These are phyloP conservation scores for Helobdella robusta DNA, from an alignment of 2,888 invertebrate species.

Conservation along the genomic window DNA sequence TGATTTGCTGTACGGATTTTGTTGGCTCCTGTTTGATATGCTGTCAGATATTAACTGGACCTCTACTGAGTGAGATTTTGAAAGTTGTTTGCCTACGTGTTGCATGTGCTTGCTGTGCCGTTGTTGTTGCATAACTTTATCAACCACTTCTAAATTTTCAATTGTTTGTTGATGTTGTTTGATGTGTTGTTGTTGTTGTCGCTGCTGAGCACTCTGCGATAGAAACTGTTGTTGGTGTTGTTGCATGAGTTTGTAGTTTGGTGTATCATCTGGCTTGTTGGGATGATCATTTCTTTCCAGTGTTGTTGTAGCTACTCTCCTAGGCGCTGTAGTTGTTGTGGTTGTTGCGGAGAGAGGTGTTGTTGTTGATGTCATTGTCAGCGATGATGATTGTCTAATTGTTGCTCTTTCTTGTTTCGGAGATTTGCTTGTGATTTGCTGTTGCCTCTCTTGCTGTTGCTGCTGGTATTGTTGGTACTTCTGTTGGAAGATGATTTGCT, in stretches of 20 bases:
- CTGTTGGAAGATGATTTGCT: conserved; percentile 4
- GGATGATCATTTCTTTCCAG: neutral
- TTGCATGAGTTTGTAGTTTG: neutral
- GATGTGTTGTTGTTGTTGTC: neutral
- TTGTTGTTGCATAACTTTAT: neutral
- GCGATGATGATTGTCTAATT: neutral
- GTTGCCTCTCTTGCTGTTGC: neutral
- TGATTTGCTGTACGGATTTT: no score
- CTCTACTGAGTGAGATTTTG: no score
- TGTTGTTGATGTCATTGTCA: neutral
- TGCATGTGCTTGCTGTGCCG: neutral
- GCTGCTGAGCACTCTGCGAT: no score
- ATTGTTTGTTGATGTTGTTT: neutral
- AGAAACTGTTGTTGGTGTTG: neutral
- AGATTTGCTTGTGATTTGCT: conserved; percentile 8
- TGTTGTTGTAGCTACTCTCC: neutral
- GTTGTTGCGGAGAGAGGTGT: neutral
- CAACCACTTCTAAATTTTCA: neutral
- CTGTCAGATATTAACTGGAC: no score
- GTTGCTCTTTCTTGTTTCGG: conserved; percentile 13
- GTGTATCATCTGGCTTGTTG: neutral
- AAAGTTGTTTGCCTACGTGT: no score
- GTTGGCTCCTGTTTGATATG: no score
- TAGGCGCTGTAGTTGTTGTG: neutral
- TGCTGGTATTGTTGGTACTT: conserved; percentile 16